Base-by-base conservation (phyloP, 64 coral and sea anemone genomes). In the Actinia equina region DNA sequence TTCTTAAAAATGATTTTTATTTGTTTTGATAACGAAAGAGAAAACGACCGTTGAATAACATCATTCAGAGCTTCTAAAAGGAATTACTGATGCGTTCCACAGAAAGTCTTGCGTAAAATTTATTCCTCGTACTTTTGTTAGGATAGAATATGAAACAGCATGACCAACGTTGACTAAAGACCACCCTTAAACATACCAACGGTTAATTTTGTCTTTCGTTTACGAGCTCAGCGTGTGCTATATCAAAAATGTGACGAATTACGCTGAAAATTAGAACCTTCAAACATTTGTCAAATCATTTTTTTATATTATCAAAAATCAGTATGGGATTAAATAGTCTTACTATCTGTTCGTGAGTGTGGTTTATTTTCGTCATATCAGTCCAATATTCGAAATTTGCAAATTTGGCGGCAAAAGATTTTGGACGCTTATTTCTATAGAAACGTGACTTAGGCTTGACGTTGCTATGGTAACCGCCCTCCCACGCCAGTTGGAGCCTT, bases 351-450 rank as follows among this genome's bases (percentile, higher is more conserved):
- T 52, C 78, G 78, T 81, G 78, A 44, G 78, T 81, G 78, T 81
- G 78, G 78, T 52, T 41, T 81, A 81, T 81, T 81, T 52, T 81
- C 18, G 78, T 81, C 78, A 81, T 22, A 27, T 52, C 83, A 59
- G 83, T 22, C 83, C 83, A 85, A 85, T 85, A 85, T 85, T 85
- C 59, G 52, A 85, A 85, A 85, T 85, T 85, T 85, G 59, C 83
- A 85, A 85, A 85, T 52, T 85, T 85, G 83, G 83, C 83, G 83
- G 83, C 59, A 85, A 85, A 85, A 81, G 78, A 85, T 85, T 85
- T 60, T 85, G 51, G 83, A 85, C 83, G 83, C 83, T 57, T 85
- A 85, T 85, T 85, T 60, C 83, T 85, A 85, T 85, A 85, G 83
- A 58, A 63, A 85, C 83, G 59, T 85, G 83, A 85, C 83, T 85